phyloP scores from a whole-genome alignment of 2,113 vertebrate genomes.

The Paedocypris sp. region DNA sequence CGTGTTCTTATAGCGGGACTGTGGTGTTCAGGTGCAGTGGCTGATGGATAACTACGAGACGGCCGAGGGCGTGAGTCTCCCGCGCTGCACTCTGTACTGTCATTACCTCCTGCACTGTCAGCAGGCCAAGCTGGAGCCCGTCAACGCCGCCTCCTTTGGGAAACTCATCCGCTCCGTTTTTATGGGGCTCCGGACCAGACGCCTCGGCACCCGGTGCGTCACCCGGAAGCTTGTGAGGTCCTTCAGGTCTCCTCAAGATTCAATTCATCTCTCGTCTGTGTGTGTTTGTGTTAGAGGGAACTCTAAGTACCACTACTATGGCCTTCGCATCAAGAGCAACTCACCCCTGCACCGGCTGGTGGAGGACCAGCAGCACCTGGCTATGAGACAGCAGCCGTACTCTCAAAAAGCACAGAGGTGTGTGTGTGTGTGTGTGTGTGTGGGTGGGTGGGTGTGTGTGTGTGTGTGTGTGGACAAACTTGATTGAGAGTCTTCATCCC shows the following conservation, averaged over 20 bases:
- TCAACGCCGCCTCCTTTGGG: constrained; percentile 85
- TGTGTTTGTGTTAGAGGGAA: constrained; percentile 67
- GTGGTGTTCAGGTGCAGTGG: constrained; percentile 80
- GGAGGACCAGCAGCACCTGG: constrained; percentile 87
- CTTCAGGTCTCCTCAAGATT: too few species aligned
- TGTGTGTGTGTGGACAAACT: background rate
- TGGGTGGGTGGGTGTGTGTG: background rate
- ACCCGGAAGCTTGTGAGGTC: background rate
- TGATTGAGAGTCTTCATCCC: background rate
- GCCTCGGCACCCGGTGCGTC: constrained; percentile 75
- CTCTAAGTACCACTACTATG: constrained; percentile 91
- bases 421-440: background rate
- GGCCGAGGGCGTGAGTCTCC: constrained; percentile 81
- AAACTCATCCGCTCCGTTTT: constrained; percentile 88
- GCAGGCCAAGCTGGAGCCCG: constrained; percentile 83
- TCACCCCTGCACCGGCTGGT: constrained; percentile 76
- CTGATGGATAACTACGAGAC: constrained; percentile 86
- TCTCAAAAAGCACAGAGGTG: constrained; percentile 86
- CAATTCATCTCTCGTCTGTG: constrained; percentile 10
- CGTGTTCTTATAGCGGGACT: background rate
- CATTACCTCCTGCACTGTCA: constrained; percentile 89
- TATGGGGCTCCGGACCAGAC: constrained; percentile 77
- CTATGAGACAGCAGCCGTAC: constrained; percentile 86
- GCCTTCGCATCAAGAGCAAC: constrained; percentile 80
- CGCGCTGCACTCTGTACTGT: constrained; percentile 84